phyloP scores from a whole-genome alignment of 2,113 vertebrate species.

The Ammodytes dubius region DNA sequence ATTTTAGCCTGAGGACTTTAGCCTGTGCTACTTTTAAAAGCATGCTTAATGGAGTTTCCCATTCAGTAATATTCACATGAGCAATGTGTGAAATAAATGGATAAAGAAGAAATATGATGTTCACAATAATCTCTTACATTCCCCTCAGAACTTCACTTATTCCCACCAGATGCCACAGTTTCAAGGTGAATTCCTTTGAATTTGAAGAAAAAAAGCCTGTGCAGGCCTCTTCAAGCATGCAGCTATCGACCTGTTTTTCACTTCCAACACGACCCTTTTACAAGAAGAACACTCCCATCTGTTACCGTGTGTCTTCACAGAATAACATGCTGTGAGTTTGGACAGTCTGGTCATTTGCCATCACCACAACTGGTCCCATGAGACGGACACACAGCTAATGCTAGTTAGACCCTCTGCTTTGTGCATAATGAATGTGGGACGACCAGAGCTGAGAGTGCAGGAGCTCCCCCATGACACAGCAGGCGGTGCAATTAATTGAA shows the following conservation, averaged over 20 bases:
- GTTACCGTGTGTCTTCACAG: conserved; percentile 22
- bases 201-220: background rate
- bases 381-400: background rate
- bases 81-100: background rate
- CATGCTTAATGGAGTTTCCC: conserved; percentile 29
- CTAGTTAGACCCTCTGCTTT: background rate
- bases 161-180: conserved; percentile 18
- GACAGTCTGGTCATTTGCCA: background rate
- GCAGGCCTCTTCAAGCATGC: background rate
- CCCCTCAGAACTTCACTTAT: background rate
- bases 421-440: background rate
- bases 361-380: conserved; percentile 9
- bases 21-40: conserved; percentile 16
- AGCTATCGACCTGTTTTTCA: conserved; percentile 13
- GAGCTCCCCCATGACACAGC: background rate
- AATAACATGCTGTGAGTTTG: background rate
- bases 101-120: background rate
- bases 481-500: too few relatives aligned
- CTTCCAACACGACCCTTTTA: conserved; percentile 10
- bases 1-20: background rate
- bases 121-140: background rate
- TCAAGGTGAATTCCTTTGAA: conserved; percentile 22
- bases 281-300: background rate
- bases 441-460: conserved; percentile 4
- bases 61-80: conserved; percentile 19